Evolutionary conservation across 2,113 vertebrate species (phyloP), one percentile per base, ranked within the genome.

Genomic region (Verasper variegatus): DNA sequence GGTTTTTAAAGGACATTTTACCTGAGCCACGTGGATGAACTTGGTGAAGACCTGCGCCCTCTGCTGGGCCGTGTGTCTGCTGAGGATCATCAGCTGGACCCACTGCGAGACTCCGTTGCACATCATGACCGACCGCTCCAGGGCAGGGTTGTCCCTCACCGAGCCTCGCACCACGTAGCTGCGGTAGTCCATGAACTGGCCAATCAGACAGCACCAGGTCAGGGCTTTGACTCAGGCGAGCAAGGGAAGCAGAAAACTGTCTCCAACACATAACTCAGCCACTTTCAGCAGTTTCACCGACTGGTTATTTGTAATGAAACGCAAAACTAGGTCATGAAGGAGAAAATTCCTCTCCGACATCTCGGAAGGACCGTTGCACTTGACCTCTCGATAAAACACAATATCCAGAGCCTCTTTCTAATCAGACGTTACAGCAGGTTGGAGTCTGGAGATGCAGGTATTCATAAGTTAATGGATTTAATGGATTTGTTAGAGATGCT

Each of bases 31-130:
- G 0, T 93, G 95, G 47, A 96, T 96, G 92, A 96, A 97, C 90
- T 98, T 97, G 84, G 95, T 96, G 91, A 98, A 95, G 88, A 98
- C 97, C 85, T 97, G 94, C 0, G 96, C 96, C n/a, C 96, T 93
- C 88, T 97, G 97, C 67, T 95, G 94, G 8, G 96, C 92, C 0
- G 95, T 96, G n/a, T 96, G 96, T 27, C 96, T 93, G 89, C 94
- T 97, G 63, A 98, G 95, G 86, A 98, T 96, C 97, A 98, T 98
- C 71, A 97, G 94, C 89, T 97, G 96, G 55, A 97, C 97, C 97
- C 97, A 98, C 86, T 97, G 96, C 14, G 96, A 98, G 52, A 98
- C 95, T 0, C 96, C 96, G 23, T 98, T 98, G 65, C 96, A 97
- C 90, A 98, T 93, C 79, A 96, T 94, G 13, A 98, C 96, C 0